Percentiles rank a stretch among this genome's conserved stretches.
phyloP scores from a whole-genome alignment of 2,113 vertebrate species.

The Neotragus moschatus region DNA sequence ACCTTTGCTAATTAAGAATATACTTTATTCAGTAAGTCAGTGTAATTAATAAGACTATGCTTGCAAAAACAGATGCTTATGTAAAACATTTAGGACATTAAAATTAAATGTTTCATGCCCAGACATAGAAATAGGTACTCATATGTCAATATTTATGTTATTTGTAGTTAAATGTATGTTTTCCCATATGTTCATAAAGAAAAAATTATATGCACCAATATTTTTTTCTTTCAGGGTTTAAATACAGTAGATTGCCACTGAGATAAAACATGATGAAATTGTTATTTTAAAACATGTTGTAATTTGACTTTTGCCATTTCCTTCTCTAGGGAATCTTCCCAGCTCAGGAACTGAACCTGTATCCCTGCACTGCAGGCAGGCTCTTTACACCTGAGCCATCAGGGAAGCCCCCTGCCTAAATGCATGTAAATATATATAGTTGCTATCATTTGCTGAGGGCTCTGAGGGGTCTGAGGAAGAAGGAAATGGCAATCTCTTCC shows the following conservation, averaged over 20 bases:
- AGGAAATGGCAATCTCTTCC: background rate
- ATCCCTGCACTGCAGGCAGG: fast-evolving
- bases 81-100: background rate
- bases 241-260: background rate
- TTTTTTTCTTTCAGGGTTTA: background rate
- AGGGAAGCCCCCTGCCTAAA: background rate
- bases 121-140: background rate
- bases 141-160: background rate
- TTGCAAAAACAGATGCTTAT: background rate
- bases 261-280: background rate
- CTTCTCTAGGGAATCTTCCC: background rate
- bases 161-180: background rate
- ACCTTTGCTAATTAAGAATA: background rate
- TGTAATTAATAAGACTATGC: background rate
- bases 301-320: background rate
- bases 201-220: background rate
- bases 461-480: background rate
- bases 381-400: background rate
- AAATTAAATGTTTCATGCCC: slow-evolving; percentile 24
- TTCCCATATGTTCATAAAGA: background rate
- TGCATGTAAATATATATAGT: background rate
- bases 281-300: background rate
- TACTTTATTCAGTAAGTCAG: background rate
- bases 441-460: background rate
- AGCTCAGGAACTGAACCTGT: background rate